Conservation (phyloP, 2,113 vertebrate species). For the Isurus oxyrinchus region DNA sequence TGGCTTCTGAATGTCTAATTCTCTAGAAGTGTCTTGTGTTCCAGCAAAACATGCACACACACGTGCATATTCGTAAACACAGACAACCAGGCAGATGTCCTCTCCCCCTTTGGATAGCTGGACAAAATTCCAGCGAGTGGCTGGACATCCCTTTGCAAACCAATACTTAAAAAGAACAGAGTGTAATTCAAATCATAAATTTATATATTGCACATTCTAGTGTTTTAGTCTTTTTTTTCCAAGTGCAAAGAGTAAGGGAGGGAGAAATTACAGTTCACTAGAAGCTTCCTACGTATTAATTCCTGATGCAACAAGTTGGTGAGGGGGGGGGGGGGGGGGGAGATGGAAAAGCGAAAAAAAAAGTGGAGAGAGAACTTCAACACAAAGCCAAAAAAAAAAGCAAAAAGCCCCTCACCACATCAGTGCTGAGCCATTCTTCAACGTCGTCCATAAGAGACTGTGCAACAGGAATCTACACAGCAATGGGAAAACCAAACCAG, state of each 20-base stretch:
- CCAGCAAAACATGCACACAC: neutral
- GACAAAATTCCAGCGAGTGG: neutral
- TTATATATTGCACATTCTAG: neutral
- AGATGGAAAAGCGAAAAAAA: constrained; percentile 32
- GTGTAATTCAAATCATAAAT: neutral
- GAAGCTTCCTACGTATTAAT: neutral
- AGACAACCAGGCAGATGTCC: neutral
- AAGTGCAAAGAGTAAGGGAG: neutral
- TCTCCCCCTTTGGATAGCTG: neutral
- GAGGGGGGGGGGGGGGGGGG: no score
- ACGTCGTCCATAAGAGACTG: constrained; percentile 99
- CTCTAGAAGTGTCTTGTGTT: neutral
- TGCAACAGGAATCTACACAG: constrained; percentile 76
- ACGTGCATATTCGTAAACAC: neutral
- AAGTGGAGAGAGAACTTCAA: constrained; percentile 51
- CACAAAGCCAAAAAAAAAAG: constrained; percentile 43
- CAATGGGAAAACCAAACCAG: constrained; percentile 63
- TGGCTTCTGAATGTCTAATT: neutral
- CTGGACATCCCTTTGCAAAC: neutral
- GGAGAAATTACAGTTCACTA: neutral
- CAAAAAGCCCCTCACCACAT: constrained; percentile 81
- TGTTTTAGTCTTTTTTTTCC: neutral
- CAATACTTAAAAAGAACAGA: neutral
- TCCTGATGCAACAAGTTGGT: constrained; percentile 1
- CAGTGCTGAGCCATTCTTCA: constrained; percentile 97